Conservation (phyloP, 2,113 vertebrate species). For the Falco punctatus region DNA sequence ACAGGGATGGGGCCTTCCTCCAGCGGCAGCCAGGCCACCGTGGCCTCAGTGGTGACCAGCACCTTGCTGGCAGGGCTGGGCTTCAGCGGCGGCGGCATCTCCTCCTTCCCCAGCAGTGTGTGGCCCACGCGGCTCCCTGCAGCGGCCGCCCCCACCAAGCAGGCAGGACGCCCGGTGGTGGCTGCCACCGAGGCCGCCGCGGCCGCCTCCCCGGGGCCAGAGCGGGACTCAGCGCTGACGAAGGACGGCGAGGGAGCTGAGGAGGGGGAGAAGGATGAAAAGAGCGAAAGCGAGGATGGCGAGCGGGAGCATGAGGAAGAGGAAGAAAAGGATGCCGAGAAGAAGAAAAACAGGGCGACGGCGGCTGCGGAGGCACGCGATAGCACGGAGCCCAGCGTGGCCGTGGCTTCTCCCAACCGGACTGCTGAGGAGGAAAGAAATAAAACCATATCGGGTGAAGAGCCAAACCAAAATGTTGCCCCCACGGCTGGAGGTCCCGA, state of each 20-base stretch:
- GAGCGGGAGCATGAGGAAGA: constrained; percentile 83
- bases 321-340: constrained; percentile 80
- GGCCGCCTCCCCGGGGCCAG: constrained; percentile 62
- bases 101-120: constrained; percentile 92
- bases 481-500: constrained; percentile 52
- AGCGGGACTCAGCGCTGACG: constrained; percentile 70
- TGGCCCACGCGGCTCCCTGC: constrained; percentile 86
- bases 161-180: constrained; percentile 69
- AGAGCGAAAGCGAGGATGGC: constrained; percentile 79
- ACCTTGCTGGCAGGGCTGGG: constrained; percentile 92
- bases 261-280: constrained; percentile 80
- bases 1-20: constrained; percentile 95
- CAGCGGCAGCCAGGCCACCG: constrained; percentile 92
- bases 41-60: constrained; percentile 95
- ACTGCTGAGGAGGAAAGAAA: constrained; percentile 76
- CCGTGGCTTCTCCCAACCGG: constrained; percentile 43
- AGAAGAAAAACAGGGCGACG: constrained; percentile 73
- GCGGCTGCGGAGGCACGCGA: neutral
- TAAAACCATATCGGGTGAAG: constrained; percentile 68
- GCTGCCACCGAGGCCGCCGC: constrained; percentile 76
- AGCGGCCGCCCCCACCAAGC: constrained; percentile 67
- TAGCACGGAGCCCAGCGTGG: neutral
- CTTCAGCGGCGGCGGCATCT: constrained; percentile 90
- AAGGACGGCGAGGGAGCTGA: constrained; percentile 74
- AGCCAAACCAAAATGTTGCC: constrained; percentile 22